Base-by-base conservation (phyloP, 1,140 invertebrate genomes). In the Eubasilissa regina region DNA sequence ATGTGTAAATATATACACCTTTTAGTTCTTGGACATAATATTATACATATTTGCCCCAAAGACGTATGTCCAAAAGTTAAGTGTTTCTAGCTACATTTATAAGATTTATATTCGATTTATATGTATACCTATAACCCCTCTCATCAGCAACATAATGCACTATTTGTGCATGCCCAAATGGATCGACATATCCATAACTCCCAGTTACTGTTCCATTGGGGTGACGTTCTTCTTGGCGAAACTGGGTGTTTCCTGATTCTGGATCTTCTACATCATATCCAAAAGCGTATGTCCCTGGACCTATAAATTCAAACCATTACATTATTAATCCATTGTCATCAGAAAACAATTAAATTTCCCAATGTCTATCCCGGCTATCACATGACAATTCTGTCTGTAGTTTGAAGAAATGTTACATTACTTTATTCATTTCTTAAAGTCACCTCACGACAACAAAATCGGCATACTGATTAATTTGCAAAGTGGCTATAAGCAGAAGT, bases 231-330 rank as follows among this genome's bases (percentile, higher is more conserved):
- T 95, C 93, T 75, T 90, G 89, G 0, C 93, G 87, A 77, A 91
- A 94, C 83, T 94, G 94, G 7, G 89, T 87, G 80, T 94, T 94
- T 4, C 91, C 90, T 0, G 89, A 90, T 7, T 85, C 81, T 3
- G 90, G 86, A 83, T 94, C 92, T n/a, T 90, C 88, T 3, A 94
- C 85, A 72, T 94, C 91, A 83, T 93, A 94, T 13, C 93, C 92
- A 84, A 93, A 94, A 11, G 91, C 89, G 83, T 94, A 94, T 0
- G 92, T 92, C 15, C 92, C 92, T 12, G 90, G 89, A 21, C 92
- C 92, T 90, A 51, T n/a, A 53, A 48, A 68, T 1, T 25, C 12
- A 44, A 25, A 3, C n/a, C 15, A 60, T 43, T 15, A n/a, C 0
- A 25, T 0, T 76, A 35, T 35, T 35, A 35, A 35, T 6, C 25